phyloP scores from a whole-genome alignment of 2,888 invertebrate species.

The Drosophila birchii region DNA sequence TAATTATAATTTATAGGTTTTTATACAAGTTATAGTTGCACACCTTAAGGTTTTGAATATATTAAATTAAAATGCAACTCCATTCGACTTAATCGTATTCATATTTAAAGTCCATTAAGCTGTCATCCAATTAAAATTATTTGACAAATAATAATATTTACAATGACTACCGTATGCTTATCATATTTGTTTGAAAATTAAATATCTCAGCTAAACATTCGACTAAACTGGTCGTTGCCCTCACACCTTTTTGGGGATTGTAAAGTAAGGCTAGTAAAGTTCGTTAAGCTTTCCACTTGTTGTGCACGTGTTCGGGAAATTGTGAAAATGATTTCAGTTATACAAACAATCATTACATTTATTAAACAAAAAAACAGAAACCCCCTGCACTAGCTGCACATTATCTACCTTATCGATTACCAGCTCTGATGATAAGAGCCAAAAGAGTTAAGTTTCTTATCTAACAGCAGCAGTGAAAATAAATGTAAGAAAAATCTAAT shows the following conservation, averaged over 20 bases:
- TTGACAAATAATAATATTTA: not conserved
- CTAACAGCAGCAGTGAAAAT: not conserved
- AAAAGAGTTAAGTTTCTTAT: conserved; percentile 9
- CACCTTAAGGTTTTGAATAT: not conserved
- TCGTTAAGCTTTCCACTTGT: conserved; percentile 3
- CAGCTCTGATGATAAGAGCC: conserved; percentile 8
- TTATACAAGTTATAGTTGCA: not conserved
- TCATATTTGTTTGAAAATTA: not conserved
- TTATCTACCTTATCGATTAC: conserved; percentile 20
- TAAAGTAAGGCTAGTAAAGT: not conserved
- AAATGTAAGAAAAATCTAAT: not conserved
- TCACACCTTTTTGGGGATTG: not conserved
- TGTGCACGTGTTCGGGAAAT: not conserved
- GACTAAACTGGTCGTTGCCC: conserved; percentile 1
- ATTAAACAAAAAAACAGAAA: conserved; percentile 2
- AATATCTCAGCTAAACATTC: not conserved
- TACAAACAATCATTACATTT: not conserved
- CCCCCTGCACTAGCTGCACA: conserved; percentile 7
- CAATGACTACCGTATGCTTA: not conserved
- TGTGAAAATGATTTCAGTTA: not conserved
- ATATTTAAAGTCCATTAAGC: not conserved
- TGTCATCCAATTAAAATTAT: not conserved
- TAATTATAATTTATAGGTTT: not conserved
- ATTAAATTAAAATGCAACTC: not conserved
- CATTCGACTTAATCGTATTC: not conserved